Evolutionary conservation across 2,888 invertebrate species (phyloP), one percentile per base, ranked within the genome.

Genomic region (Pseudococcus viburni): DNA sequence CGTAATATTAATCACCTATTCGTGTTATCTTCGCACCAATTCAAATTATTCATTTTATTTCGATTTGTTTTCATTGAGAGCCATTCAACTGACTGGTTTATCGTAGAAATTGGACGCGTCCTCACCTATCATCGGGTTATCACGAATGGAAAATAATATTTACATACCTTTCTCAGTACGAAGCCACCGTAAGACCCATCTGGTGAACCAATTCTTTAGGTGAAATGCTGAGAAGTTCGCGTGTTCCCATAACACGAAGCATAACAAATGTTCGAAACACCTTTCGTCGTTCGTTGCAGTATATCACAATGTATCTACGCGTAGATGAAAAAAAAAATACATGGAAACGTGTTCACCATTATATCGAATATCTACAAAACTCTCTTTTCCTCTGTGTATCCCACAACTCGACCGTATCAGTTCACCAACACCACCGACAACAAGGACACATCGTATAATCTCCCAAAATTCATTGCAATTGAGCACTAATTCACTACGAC

Each of bases 161-260:
- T 19, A 59, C 19, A 59, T 11, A n/a, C 59, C 19, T 59, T 59
- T 59, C 59, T 19, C 59, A 59, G 59, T 59, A 59, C 59, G 68
- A 73, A 73, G 26, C 12, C 33, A 22, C 22, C 64, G 64, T 55
- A 17, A 19, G 22, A 64, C 15, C 64, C 64, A 64, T 73, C 68
- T 33, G 68, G 68, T 73, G 68, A 73, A 73, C 68, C 26, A 73
- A 73, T 73, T 73, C 68, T 73, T 73, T 26, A 26, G 68, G 68
- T 73, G 68, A 73, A 73, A 73, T 73, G 26, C 68, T 33, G 68
- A 73, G 59, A 59, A 59, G 68, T 73, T 33, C 33, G 68, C 26
- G 22, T 73, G 68, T 73, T 73, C 68, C 68, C 68, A 73, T 73
- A 73, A 73, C 68, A 73, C 26, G 26, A 73, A 73, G 26, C 68